Conservation (phyloP, 2,888 invertebrate genomes). For the Gonocerus acuteangulatus region DNA sequence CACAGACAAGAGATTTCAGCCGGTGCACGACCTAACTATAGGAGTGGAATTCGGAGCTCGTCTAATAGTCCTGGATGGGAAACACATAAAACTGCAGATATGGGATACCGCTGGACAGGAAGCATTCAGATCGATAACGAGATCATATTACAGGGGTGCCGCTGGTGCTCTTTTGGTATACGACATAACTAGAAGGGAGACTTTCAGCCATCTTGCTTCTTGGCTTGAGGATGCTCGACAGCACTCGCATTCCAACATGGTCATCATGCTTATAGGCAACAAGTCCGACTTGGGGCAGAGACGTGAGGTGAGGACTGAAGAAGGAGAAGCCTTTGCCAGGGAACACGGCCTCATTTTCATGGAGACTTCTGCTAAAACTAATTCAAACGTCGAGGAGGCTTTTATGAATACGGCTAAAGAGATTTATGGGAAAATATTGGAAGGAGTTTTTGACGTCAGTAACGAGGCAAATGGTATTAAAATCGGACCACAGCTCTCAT, state of each 20-base stretch:
- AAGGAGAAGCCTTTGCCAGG: constrained; percentile 97
- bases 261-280: constrained; percentile 76
- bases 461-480: constrained; percentile 99
- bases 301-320: constrained; percentile 96
- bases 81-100: constrained; percentile 99
- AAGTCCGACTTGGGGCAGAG: constrained; percentile 98
- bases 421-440: constrained; percentile 99
- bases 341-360: constrained; percentile 99
- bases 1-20: constrained; percentile 98
- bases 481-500: constrained; percentile 94
- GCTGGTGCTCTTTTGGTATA: constrained; percentile 97
- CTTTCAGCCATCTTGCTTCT: constrained; percentile 97
- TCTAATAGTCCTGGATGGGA: constrained; percentile 99
- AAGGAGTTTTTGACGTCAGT: constrained; percentile 98
- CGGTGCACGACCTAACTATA: constrained; percentile 95
- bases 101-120: constrained; percentile 92
- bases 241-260: constrained; percentile 58
- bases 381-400: constrained; percentile 98
- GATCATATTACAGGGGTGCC: constrained; percentile 90
- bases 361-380: constrained; percentile 99
- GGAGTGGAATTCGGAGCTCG: constrained; percentile 98
- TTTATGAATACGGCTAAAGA: constrained; percentile 99
- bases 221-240: constrained; percentile 99
- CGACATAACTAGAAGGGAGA: constrained; percentile 97
- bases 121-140: constrained; percentile 89